These are phyloP conservation scores for Smutsia temminckii DNA, from an alignment of 2,797 vertebrate species.

Conservation along the genomic window DNA sequence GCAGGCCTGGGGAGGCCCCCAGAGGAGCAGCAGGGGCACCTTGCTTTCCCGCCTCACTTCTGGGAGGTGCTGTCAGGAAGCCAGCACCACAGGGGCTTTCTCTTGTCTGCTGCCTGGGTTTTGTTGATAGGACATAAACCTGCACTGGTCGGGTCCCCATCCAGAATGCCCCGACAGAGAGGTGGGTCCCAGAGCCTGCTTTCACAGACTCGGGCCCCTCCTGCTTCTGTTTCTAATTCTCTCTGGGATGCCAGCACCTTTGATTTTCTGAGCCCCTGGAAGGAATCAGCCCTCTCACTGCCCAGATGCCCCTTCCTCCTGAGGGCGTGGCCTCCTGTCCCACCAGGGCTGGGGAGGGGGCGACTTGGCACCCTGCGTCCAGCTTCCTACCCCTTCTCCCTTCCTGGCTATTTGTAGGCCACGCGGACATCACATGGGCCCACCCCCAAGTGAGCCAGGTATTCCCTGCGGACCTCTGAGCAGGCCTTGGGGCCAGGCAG, in stretches of 20 bases:
- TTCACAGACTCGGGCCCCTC: not conserved
- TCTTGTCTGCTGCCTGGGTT: not conserved
- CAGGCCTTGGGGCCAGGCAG: not conserved
- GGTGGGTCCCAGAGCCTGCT: too few species aligned
- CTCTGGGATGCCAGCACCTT: not conserved
- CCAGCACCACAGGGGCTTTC: not conserved
- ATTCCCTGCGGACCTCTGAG: not conserved
- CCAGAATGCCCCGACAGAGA: not conserved
- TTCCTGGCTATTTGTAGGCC: not conserved
- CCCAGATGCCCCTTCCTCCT: not conserved
- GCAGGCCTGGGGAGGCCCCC: not conserved
- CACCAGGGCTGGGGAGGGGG: not conserved
- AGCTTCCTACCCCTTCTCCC: not conserved
- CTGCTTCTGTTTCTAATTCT: not conserved
- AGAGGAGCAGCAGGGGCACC: fast-evolving
- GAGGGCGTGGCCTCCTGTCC: too few species aligned
- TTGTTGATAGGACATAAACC: not conserved
- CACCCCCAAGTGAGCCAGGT: not conserved
- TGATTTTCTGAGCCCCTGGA: not conserved
- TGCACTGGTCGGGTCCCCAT: not conserved
- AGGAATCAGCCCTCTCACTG: not conserved
- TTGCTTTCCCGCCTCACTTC: not conserved
- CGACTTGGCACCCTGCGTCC: not conserved
- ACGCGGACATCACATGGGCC: fast-evolving
- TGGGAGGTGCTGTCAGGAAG: not conserved